Base-by-base conservation (phyloP, 2,888 invertebrate species). In the Elysia crispata region DNA sequence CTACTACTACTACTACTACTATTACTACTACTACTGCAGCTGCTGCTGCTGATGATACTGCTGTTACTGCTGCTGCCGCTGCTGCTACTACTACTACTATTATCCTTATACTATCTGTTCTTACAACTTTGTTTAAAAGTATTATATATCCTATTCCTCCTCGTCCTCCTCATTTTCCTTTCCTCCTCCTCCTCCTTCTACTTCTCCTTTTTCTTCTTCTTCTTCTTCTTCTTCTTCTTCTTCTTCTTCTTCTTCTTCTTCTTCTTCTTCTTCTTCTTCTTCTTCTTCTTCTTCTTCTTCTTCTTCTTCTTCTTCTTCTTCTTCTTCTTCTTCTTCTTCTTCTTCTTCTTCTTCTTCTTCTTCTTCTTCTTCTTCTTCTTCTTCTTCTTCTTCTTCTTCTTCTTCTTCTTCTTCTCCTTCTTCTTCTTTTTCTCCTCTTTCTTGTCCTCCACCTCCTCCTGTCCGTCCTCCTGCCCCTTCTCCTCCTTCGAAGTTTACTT, bases 291-390 rank as follows among this genome's bases (percentile, higher is more conserved):
- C 33, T n/a, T 28, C 23, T 74, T 5, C 60, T 25, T 57, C 54
- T 74, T 13, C 60, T 18, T 57, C 54, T 74, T 74, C 54, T 74
- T 30, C 50, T 23, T 54, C 54, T 73, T 18, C n/a, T 6, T 31
- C 60, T 30, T 49, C 73, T 73, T 30, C 23, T 57, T 30, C 57
- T 57, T 57, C 28, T 28, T 31, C 76, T 76, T 57, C 54, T 57
- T 76, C 64, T 76, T 60, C 60, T 60, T 60, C 60, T 60, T 60
- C 60, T 60, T 60, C 60, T 31, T 67, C 33, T 67, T 31, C 18
- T 31, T 31, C 33, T 31, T 67, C 67, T 28, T 67, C 30, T 67
- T 67, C 31, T 31, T 31, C 20, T 31, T 15, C 67, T 31, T 28
- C 30, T 31, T 28, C 67, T 67, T 1, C 67, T 67, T 13, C 67